These are phyloP conservation scores for Gymnogyps californianus DNA, from an alignment of 2,113 vertebrate species.

Conservation along the genomic window DNA sequence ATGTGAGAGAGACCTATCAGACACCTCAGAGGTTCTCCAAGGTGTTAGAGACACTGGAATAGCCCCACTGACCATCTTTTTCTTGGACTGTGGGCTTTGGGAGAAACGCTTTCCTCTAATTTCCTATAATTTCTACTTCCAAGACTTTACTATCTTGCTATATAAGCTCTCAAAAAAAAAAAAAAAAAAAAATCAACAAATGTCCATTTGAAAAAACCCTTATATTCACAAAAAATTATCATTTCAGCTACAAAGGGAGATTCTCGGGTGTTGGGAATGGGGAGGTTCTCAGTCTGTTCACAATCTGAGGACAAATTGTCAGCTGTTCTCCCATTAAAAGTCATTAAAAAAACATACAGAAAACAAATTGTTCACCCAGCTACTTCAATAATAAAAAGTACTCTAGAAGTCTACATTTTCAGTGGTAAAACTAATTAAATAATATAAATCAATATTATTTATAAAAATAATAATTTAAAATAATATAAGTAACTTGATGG, in stretches of 20 bases:
- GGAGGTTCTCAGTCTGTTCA: neutral
- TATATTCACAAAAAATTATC: neutral
- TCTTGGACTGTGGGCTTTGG: accelerated
- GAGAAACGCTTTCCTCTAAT: neutral
- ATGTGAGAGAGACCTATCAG: neutral
- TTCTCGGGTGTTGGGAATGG: neutral
- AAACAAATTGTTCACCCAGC: neutral
- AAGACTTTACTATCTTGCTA: neutral
- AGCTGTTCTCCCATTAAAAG: neutral
- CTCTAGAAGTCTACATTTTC: neutral
- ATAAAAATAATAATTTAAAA: neutral
- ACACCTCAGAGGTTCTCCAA: neutral
- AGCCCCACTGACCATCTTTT: neutral
- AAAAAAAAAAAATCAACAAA: neutral
- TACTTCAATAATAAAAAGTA: neutral
- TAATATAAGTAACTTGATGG: neutral
- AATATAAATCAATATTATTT: neutral
- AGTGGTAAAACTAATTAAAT: neutral
- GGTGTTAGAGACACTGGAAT: neutral
- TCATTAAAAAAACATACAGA: neutral
- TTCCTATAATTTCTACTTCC: neutral
- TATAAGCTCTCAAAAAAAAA: neutral
- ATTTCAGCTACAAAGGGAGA: neutral
- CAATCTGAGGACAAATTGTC: neutral
- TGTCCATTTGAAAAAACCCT: accelerated